Evolutionary conservation across 2,113 vertebrate genomes (phyloP).

Genomic region (Epinephelus fuscoguttatus): DNA sequence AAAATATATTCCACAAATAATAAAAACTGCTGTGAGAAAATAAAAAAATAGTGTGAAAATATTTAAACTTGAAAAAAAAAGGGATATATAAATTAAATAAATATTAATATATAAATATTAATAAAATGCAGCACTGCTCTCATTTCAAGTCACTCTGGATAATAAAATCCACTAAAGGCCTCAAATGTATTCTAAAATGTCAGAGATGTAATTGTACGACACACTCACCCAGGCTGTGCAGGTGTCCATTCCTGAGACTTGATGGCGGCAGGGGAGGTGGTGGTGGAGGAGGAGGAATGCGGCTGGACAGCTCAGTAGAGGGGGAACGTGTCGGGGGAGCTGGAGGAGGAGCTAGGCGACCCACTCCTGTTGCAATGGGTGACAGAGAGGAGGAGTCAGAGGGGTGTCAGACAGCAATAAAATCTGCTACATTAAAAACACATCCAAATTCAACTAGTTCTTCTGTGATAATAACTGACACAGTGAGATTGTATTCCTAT

Average conservation of each 20-base stretch:
- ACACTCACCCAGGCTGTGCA: slow-evolving; percentile 86
- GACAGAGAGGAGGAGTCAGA: slow-evolving; percentile 17
- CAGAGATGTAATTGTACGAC: not conserved
- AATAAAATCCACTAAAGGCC: not conserved
- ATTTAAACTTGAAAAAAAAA: not conserved
- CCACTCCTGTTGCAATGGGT: slow-evolving; percentile 66
- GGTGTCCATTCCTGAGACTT: slow-evolving; percentile 87
- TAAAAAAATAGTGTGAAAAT: not conserved
- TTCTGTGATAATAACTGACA: not conserved
- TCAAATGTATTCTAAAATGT: not conserved
- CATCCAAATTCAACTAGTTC: not conserved
- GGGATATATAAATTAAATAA: not conserved
- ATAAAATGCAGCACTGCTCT: not conserved
- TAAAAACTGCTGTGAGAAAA: not conserved
- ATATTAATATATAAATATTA: not conserved
- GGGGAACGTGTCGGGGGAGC: slow-evolving; percentile 93
- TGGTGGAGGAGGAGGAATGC: slow-evolving; percentile 80
- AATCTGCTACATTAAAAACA: not conserved
- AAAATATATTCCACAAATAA: not conserved
- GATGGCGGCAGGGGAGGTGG: slow-evolving; percentile 78
- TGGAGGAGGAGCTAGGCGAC: slow-evolving; percentile 90
- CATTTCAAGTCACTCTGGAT: not conserved
- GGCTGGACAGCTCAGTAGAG: slow-evolving; percentile 92
- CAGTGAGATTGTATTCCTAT: not conserved
- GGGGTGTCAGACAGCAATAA: not conserved